phyloP scores from a whole-genome alignment of 2,113 vertebrate species.

The Oryzias woworae region DNA sequence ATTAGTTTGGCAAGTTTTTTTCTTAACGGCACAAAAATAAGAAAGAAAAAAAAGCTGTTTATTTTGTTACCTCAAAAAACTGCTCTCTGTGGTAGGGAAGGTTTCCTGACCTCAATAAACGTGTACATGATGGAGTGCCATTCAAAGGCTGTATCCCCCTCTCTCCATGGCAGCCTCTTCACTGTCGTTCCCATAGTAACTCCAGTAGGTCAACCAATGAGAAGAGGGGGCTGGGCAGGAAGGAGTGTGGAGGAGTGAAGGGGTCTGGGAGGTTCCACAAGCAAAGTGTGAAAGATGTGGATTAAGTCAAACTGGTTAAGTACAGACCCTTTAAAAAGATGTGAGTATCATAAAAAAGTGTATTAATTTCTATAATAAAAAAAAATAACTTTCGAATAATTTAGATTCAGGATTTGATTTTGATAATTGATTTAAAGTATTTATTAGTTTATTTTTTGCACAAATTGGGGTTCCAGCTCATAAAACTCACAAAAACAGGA shows the following conservation, averaged over 20 bases:
- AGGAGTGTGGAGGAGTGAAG: slow-evolving; percentile 42
- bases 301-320: slow-evolving; percentile 50
- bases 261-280: slow-evolving; percentile 25
- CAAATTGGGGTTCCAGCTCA: too few species aligned
- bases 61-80: background rate
- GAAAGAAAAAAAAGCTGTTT: background rate
- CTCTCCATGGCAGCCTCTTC: slow-evolving; percentile 71
- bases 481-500: too few species aligned
- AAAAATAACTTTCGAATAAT: too few species aligned
- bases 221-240: slow-evolving; percentile 72
- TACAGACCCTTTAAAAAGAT: background rate
- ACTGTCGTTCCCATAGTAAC: slow-evolving; percentile 78
- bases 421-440: too few species aligned
- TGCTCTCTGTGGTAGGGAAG: background rate
- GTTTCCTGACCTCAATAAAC: slow-evolving; percentile 16
- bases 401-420: too few species aligned
- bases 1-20: too few species aligned
- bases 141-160: slow-evolving; percentile 66
- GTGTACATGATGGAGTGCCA: slow-evolving; percentile 31
- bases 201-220: slow-evolving; percentile 83
- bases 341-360: too few species aligned
- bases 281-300: slow-evolving; percentile 38
- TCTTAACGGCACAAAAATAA: too few species aligned
- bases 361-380: too few species aligned
- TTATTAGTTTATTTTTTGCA: too few species aligned